Percentiles rank a stretch among this genome's conserved stretches.
These are phyloP conservation scores for Drosophila mimica DNA, from an alignment of 2,888 invertebrate genomes.

Conservation along the genomic window DNA sequence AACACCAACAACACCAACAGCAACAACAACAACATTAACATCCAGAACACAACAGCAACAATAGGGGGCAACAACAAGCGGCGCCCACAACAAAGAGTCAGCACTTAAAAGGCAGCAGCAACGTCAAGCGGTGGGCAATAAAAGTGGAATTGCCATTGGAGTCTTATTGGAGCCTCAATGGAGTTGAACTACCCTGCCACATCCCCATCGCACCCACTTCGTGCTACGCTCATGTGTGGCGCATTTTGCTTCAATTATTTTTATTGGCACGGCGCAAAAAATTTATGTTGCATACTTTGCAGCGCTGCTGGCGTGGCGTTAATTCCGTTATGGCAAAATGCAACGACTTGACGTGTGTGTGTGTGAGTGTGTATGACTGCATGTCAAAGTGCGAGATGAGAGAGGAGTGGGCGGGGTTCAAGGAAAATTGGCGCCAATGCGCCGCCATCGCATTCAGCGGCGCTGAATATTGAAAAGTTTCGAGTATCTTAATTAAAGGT, in stretches of 20 bases:
- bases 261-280: constrained; percentile 74
- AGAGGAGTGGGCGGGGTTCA: constrained; percentile 5
- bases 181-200: constrained; percentile 32
- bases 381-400: constrained; percentile 16
- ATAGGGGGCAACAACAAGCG: constrained; percentile 14
- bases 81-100: constrained; percentile 63
- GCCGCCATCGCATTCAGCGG: constrained; percentile 62
- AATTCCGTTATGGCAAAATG: constrained; percentile 77
- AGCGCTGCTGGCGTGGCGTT: constrained; percentile 68
- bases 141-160: constrained; percentile 71
- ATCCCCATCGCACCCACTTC: not conserved
- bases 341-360: constrained; percentile 57
- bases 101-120: constrained; percentile 60
- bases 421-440: constrained; percentile 49
- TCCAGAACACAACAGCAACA: constrained; percentile 21
- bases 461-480: constrained; percentile 75
- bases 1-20: constrained; percentile 18
- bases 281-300: constrained; percentile 76
- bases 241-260: constrained; percentile 73
- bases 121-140: constrained; percentile 61
- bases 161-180: constrained; percentile 57
- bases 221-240: constrained; percentile 27
- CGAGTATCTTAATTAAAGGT: constrained; percentile 77
- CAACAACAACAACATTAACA: constrained; percentile 17
- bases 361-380: constrained; percentile 11